phyloP scores from a whole-genome alignment of 1,140 invertebrate genomes.

The Platyura marginata region DNA sequence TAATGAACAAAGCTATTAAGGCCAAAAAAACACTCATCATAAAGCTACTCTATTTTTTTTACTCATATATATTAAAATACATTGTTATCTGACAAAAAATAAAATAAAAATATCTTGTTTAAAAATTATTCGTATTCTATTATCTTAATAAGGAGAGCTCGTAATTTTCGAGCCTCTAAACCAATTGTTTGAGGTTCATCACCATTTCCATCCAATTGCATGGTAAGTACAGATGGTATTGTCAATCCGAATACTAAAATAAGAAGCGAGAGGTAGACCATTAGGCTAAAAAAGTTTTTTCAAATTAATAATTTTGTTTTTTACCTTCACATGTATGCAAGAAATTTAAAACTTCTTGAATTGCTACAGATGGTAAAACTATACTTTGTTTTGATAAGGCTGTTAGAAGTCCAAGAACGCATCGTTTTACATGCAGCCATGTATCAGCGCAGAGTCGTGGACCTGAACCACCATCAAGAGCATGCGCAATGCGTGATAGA shows the following conservation, averaged over 20 bases:
- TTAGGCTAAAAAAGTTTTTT: neutral
- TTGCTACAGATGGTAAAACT: constrained; percentile 62
- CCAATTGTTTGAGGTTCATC: constrained; percentile 20
- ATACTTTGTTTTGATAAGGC: constrained; percentile 80
- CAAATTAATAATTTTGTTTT: neutral
- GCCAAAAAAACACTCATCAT: too few relatives aligned
- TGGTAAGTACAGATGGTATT: constrained; percentile 11
- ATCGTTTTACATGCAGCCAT: constrained; percentile 90
- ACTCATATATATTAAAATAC: too few relatives aligned
- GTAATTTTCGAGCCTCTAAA: constrained; percentile 19
- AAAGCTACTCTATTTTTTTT: too few relatives aligned
- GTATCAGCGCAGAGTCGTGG: constrained; percentile 69
- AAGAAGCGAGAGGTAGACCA: too few relatives aligned
- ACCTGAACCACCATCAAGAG: constrained; percentile 20
- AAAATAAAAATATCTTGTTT: neutral
- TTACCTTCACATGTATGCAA: constrained; percentile 63
- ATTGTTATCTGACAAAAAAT: neutral
- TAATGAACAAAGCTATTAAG: too few relatives aligned
- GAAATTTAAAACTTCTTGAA: constrained; percentile 78
- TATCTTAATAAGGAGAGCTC: constrained; percentile 14
- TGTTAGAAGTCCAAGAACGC: constrained; percentile 77
- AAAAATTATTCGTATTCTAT: constrained; percentile 20
- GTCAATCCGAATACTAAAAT: constrained; percentile 15
- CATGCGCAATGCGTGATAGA: constrained; percentile 68
- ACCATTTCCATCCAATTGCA: constrained; percentile 11